Conservation (phyloP, 2,797 vertebrate genomes). For the Microcaecilia unicolor region DNA sequence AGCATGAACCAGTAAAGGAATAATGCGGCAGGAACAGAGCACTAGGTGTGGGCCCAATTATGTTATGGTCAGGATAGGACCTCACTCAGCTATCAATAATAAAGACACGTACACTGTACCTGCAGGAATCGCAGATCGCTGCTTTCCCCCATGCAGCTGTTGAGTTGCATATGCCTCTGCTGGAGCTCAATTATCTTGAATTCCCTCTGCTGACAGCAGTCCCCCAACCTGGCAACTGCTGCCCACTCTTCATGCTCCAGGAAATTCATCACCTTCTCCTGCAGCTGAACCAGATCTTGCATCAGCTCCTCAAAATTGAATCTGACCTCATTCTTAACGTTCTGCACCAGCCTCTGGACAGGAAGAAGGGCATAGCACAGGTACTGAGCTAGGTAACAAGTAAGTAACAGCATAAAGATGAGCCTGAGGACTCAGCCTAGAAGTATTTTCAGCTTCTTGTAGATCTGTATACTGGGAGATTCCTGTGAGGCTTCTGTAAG, state of each 20-base stretch:
- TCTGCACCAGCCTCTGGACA: constrained; percentile 67
- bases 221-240: constrained; percentile 13
- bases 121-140: constrained; percentile 66
- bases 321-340: constrained; percentile 64
- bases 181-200: constrained; percentile 57
- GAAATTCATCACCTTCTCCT: constrained; percentile 64
- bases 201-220: constrained; percentile 27
- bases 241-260: constrained; percentile 62
- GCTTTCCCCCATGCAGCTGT: constrained; percentile 59
- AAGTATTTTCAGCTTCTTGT: too few relatives aligned
- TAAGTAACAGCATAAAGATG: too few relatives aligned
- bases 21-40: too few relatives aligned
- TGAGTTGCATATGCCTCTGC: constrained; percentile 54
- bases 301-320: constrained; percentile 67
- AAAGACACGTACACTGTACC: constrained; percentile 14
- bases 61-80: too few relatives aligned
- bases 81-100: too few relatives aligned
- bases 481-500: too few relatives aligned
- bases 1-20: too few relatives aligned
- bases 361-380: not conserved
- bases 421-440: too few relatives aligned
- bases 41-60: too few relatives aligned
- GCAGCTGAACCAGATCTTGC: constrained; percentile 69
- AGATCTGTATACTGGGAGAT: too few relatives aligned
- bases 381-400: constrained; percentile 34